These are phyloP conservation scores for Heliothis peltigera DNA, from an alignment of 2,888 invertebrate species.

Conservation along the genomic window DNA sequence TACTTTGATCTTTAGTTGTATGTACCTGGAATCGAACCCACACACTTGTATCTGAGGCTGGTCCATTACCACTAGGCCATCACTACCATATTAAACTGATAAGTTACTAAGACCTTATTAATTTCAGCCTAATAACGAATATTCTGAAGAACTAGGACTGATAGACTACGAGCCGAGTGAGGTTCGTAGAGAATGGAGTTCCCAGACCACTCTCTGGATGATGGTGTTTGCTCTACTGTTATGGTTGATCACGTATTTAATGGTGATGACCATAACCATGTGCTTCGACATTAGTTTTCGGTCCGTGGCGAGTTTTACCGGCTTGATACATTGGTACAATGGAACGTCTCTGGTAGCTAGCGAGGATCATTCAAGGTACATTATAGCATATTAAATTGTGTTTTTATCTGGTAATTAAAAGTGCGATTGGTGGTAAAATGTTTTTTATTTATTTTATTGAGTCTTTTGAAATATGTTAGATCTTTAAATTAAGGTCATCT, in stretches of 20 bases:
- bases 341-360: conserved; percentile 48
- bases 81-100: too few relatives aligned
- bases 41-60: too few relatives aligned
- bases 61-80: too few relatives aligned
- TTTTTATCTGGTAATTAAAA: conserved; percentile 12
- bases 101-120: not conserved
- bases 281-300: conserved; percentile 63
- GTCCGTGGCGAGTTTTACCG: conserved; percentile 43
- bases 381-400: conserved; percentile 33
- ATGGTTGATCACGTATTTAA: conserved; percentile 70
- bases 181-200: conserved; percentile 53
- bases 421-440: not conserved
- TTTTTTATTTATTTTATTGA: not conserved
- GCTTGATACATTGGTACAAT: conserved; percentile 47
- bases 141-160: conserved; percentile 51
- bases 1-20: too few relatives aligned
- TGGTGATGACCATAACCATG: conserved; percentile 63
- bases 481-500: too few relatives aligned
- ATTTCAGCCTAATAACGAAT: conserved; percentile 53
- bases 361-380: conserved; percentile 36
- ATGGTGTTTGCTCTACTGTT: conserved; percentile 68
- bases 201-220: conserved; percentile 68
- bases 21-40: too few relatives aligned
- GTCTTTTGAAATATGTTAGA: not conserved
- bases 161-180: conserved; percentile 41